Percentiles rank a stretch among this genome's conserved stretches.
Conservation (phyloP, 2,888 invertebrate genomes). For the Drosophila ezoana region DNA sequence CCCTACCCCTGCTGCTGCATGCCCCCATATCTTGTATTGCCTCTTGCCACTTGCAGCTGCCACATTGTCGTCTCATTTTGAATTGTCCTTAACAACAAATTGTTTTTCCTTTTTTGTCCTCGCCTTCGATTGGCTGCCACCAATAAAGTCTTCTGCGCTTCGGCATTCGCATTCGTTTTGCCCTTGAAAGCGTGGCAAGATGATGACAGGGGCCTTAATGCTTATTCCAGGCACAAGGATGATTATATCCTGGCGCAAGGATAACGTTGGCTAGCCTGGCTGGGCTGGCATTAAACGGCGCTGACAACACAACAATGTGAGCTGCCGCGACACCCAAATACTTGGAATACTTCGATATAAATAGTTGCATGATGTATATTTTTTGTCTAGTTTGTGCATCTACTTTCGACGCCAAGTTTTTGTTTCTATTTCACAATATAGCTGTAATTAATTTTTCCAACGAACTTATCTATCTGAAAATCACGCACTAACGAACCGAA, state of each 20-base stretch:
- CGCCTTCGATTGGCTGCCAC: constrained; percentile 45
- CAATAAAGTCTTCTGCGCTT: constrained; percentile 42
- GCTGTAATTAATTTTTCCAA: too few species aligned
- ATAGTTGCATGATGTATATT: not conserved
- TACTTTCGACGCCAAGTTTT: too few species aligned
- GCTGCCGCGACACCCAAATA: not conserved
- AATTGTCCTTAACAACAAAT: constrained; percentile 47
- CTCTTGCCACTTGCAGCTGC: not conserved
- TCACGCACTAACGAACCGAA: too few species aligned
- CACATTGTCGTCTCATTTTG: constrained; percentile 31
- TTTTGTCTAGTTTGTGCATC: too few species aligned
- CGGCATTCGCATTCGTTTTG: constrained; percentile 38
- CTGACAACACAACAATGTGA: not conserved
- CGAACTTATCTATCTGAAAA: too few species aligned
- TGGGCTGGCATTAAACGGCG: not conserved
- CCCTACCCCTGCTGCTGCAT: not conserved
- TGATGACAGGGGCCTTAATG: constrained; percentile 24
- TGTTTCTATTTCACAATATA: too few species aligned
- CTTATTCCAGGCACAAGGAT: constrained; percentile 5
- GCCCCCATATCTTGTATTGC: not conserved
- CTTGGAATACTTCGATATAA: constrained; percentile 5
- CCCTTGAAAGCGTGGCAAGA: not conserved
- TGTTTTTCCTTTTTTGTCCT: constrained; percentile 28
- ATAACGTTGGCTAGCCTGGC: not conserved
- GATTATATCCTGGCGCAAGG: constrained; percentile 4